Percentiles rank a stretch among this genome's conserved stretches.
phyloP scores from a whole-genome alignment of 2,113 vertebrate species.

The Himantopus leucocephalus region DNA sequence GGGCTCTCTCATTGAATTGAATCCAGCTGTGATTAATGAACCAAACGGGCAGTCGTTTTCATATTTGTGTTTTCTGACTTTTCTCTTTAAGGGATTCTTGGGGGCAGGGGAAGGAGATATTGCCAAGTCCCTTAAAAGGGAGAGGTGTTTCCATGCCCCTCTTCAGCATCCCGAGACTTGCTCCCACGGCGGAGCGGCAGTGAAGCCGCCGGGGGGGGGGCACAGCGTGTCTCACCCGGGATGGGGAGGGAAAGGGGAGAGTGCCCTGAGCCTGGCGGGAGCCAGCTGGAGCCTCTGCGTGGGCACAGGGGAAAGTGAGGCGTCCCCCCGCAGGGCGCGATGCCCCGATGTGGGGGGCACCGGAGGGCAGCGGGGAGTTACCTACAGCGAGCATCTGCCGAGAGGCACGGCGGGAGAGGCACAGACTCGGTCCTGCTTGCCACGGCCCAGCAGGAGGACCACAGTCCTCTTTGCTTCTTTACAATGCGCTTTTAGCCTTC shows the following conservation, averaged over 20 bases:
- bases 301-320: not conserved
- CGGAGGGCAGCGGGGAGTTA: accelerated
- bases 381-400: not conserved
- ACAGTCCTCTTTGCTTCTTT: not conserved
- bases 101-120: not conserved
- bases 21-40: not conserved
- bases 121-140: not conserved
- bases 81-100: not conserved
- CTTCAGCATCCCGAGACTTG: no score
- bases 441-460: no score
- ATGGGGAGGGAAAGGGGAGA: not conserved
- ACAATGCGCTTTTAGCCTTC: accelerated
- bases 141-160: accelerated
- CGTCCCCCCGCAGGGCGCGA: not conserved
- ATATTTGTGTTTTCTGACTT: accelerated
- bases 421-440: not conserved
- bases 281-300: accelerated
- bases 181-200: not conserved
- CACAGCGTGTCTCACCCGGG: no score
- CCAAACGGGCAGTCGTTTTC: not conserved
- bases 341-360: not conserved
- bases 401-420: accelerated
- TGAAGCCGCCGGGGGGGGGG: accelerated
- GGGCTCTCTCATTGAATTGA: not conserved
- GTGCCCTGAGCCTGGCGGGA: not conserved